phyloP scores from a whole-genome alignment of 2,797 vertebrate genomes.

The Fundulus diaphanus region DNA sequence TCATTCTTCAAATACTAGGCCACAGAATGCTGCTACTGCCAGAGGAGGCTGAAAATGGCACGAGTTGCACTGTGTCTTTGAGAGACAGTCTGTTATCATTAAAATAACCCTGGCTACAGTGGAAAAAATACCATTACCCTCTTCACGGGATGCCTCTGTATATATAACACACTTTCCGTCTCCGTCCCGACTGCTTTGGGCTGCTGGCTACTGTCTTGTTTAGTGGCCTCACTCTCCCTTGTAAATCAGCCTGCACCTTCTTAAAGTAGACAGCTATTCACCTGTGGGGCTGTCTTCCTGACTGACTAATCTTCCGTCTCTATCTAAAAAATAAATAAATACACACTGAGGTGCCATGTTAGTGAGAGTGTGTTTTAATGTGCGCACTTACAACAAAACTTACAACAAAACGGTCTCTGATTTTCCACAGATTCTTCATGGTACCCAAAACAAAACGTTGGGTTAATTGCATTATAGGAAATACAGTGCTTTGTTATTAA shows the following conservation, averaged over 20 bases:
- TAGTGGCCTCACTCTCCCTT: constrained; percentile 32
- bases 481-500: neutral
- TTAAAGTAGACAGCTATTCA: constrained; percentile 56
- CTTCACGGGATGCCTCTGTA: constrained; percentile 58
- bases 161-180: constrained; percentile 71
- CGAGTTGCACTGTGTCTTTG: constrained; percentile 42
- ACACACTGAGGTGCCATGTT: constrained; percentile 16
- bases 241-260: constrained; percentile 61
- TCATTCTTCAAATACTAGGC: constrained; percentile 45
- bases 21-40: constrained; percentile 50
- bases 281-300: constrained; percentile 40
- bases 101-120: constrained; percentile 65
- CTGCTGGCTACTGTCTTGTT: constrained; percentile 49
- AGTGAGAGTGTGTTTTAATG: constrained; percentile 7
- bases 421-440: constrained; percentile 32
- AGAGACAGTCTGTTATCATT: constrained; percentile 62
- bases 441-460: neutral
- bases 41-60: constrained; percentile 59
- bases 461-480: neutral
- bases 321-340: constrained; percentile 37
- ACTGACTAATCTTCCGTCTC: constrained; percentile 45
- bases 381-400: constrained; percentile 15
- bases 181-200: constrained; percentile 25
- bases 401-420: constrained; percentile 22
- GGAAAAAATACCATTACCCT: constrained; percentile 62